Evolutionary conservation across 2,888 invertebrate genomes (phyloP), one percentile per base, ranked within the genome.

Genomic region (Gerris lacustris): DNA sequence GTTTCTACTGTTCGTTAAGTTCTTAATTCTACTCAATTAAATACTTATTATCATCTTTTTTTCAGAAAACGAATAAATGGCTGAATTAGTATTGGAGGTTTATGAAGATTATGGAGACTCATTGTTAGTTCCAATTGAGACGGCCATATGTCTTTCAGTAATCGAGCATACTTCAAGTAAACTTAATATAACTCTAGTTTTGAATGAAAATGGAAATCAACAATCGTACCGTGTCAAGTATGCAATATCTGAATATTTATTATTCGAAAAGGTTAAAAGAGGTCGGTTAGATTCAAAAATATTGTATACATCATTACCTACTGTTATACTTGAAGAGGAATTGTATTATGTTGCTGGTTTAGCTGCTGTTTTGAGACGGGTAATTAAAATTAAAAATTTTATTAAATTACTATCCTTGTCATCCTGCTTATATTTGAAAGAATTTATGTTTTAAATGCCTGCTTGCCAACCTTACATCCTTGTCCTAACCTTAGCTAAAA

Each of bases 271-370:
- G 55, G 55, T 55, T 55, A 15, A 55, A 15, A 15, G 15, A 55
- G 55, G 15, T 11, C 31, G 31, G 4, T 31, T 31, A 31, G 55
- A 15, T 55, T 55, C 9, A 9, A 55, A 55, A 55, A 1, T 9
- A 11, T 55, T 55, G 55, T 15, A 55, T 55, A 55, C 55, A 15
- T 80, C 83, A 45, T 83, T 88, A 76, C 92, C 92, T 47, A 86
- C 87, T 9, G 83, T 87, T 66, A 81, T 85, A 68, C 71, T 77
- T 6, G 70, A 66, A 15, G 82, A 82, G 72, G 83, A 84, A 71
- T 84, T 81, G 15, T 86, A 86, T 17, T 85, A 87, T 69, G 85
- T 91, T 69, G 89, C 91, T 7, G 94, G 93, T 0, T 80, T 93
- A 6, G 91, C 92, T 80, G 88, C 89, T 1, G 91, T 91, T 47